Percentiles rank a stretch among this genome's conserved stretches.
Conservation (phyloP, 1,140 invertebrate genomes). For the Drosophila pandora region DNA sequence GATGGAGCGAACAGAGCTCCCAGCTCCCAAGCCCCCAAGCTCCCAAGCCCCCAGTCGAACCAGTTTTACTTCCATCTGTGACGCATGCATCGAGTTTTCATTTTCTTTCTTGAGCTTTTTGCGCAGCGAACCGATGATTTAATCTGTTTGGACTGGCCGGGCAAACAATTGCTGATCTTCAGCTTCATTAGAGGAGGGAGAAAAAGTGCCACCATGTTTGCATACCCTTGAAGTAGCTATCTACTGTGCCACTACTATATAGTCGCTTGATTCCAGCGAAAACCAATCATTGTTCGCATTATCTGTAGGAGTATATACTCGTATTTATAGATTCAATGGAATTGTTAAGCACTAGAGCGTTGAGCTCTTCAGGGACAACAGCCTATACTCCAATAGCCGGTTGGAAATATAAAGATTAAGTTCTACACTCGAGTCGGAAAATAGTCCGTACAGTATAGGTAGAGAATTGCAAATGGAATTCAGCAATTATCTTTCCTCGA, state of each 20-base stretch:
- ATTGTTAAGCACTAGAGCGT: slow-evolving; percentile 2
- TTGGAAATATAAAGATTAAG: neutral
- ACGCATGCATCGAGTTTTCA: slow-evolving; percentile 59
- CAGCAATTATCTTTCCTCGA: slow-evolving; percentile 18
- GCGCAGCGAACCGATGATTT: slow-evolving; percentile 44
- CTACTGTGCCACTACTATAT: neutral
- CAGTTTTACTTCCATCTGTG: slow-evolving; percentile 66
- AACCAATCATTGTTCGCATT: neutral
- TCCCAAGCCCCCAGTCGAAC: slow-evolving; percentile 34
- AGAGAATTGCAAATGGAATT: neutral
- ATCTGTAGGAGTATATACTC: slow-evolving; percentile 6
- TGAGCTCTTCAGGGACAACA: slow-evolving; percentile 14
- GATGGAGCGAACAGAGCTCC: slow-evolving; percentile 3
- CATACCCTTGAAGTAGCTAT: slow-evolving; percentile 42
- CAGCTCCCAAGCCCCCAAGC: too few species aligned
- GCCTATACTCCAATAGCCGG: neutral
- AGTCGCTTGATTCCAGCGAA: slow-evolving; percentile 11
- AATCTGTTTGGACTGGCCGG: slow-evolving; percentile 37
- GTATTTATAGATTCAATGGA: slow-evolving; percentile 10
- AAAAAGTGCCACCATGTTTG: slow-evolving; percentile 19
- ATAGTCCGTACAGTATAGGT: neutral
- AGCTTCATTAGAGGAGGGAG: slow-evolving; percentile 28
- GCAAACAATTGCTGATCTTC: slow-evolving; percentile 37
- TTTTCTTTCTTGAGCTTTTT: slow-evolving; percentile 30
- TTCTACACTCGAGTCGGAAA: neutral